A percentile compares a stretch with the other conserved stretches of the same genome.
phyloP scores from a whole-genome alignment of 2,113 vertebrate species.

The Erinaceus europaeus region DNA sequence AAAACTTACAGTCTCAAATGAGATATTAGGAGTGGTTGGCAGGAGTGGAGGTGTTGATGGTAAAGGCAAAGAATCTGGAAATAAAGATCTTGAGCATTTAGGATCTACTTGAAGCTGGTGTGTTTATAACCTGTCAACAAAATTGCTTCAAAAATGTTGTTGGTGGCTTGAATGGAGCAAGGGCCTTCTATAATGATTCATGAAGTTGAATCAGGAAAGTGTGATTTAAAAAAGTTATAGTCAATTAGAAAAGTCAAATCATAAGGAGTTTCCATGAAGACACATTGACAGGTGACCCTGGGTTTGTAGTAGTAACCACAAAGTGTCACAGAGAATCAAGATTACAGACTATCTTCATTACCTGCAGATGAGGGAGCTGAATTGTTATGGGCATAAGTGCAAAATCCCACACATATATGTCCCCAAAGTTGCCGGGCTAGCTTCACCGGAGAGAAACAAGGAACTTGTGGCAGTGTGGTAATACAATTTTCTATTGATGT shows the following conservation, averaged over 20 bases:
- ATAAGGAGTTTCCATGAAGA: conserved; percentile 19
- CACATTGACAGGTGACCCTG: neutral
- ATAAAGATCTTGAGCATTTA: neutral
- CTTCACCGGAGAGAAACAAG: too few species aligned
- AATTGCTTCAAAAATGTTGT: conserved; percentile 9
- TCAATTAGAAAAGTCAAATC: conserved; percentile 32
- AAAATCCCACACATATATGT: neutral
- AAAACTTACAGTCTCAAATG: neutral
- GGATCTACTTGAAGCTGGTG: neutral
- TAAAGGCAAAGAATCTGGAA: neutral
- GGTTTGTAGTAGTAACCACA: neutral
- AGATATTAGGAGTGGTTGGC: neutral
- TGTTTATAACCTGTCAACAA: neutral
- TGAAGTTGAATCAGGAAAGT: neutral
- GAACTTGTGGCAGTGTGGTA: too few species aligned
- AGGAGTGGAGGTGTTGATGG: neutral
- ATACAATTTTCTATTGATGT: too few species aligned
- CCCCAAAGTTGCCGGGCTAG: too few species aligned
- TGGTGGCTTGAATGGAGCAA: neutral
- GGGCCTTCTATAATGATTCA: neutral
- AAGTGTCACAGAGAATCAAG: neutral
- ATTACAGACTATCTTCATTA: neutral
- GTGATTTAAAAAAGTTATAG: conserved; percentile 41
- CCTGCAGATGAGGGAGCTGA: neutral
- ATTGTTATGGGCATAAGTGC: neutral